Conservation (phyloP, 2,888 invertebrate genomes). For the Gastrophysa polygoni region DNA sequence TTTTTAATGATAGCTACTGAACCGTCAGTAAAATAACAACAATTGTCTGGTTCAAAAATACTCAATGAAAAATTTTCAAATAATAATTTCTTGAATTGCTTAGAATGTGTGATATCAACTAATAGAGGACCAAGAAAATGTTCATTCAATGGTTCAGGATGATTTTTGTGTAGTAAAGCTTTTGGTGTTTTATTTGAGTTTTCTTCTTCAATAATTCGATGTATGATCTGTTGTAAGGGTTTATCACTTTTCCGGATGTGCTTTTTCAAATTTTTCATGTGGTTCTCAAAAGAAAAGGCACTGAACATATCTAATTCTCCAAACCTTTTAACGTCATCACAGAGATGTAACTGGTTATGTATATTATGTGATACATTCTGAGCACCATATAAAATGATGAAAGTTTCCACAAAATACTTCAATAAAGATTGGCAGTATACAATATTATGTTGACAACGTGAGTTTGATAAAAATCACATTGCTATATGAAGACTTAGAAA, state of each 20-base stretch:
- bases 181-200: slow-evolving; percentile 1
- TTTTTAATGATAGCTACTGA: slow-evolving; percentile 7
- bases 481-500: slow-evolving; percentile 20
- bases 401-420: slow-evolving; percentile 25
- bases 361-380: slow-evolving; percentile 20
- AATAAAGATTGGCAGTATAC: slow-evolving; percentile 19
- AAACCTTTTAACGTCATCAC: slow-evolving; percentile 14
- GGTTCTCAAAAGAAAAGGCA: slow-evolving; percentile 21
- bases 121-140: slow-evolving; percentile 10
- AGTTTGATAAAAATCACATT: slow-evolving; percentile 16
- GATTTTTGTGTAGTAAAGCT: neutral
- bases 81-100: slow-evolving; percentile 16
- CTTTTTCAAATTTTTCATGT: slow-evolving; percentile 15
- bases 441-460: slow-evolving; percentile 6
- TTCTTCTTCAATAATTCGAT: slow-evolving; percentile 6
- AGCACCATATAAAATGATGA: slow-evolving; percentile 19
- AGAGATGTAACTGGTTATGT: slow-evolving; percentile 13
- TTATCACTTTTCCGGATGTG: slow-evolving; percentile 13
- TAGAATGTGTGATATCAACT: neutral
- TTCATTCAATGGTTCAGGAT: slow-evolving; percentile 2
- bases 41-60: slow-evolving; percentile 17
- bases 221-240: slow-evolving; percentile 20
- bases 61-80: slow-evolving; percentile 15
- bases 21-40: slow-evolving; percentile 9
- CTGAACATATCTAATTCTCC: slow-evolving; percentile 19